Evolutionary conservation across 2,797 vertebrate genomes (phyloP), one percentile per base, ranked within the genome.

Genomic region (Telmatherina bonti): DNA sequence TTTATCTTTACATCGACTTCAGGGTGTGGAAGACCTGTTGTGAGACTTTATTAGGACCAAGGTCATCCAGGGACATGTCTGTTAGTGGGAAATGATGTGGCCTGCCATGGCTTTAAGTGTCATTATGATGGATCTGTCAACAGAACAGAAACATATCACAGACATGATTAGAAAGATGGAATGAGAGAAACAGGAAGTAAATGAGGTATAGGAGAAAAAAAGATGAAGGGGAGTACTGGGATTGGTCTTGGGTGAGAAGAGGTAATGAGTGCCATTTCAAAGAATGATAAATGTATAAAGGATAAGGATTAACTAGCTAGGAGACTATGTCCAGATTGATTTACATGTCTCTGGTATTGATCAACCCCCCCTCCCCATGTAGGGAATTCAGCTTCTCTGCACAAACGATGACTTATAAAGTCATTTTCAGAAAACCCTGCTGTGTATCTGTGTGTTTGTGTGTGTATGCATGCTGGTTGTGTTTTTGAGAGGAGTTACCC

Each of bases 311-410:
- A 70, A 68, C 10, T 20, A 82, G 82, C 83, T 76, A 78, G 82
- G 85, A 74, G 78, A 89, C 78, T 74, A 64, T 89, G 85, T 91
- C 81, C 78, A 62, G 61, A 94, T 94, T 81, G 81, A 93, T 93
- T 84, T 79, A 92, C 88, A 91, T 91, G 92, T 89, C 86, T 90
- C 70, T 89, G 84, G 70, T 85, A 93, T 94, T 88, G 91, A 93
- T 91, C 86, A 87, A 51, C 78, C 84, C 78, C 30, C 30, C 30
- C 7, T 88, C 84, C 84, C 79, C 24, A 65, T 83, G 86, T 79
- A 31, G 82, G 78, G 85, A 88, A 73, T 90, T 90, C 81, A 82
- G 79, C 86, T 79, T 85, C 70, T 86, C 63, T 75, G 60, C 65
- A 79, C 83, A 89, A 79, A 88, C 83, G 79, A 91, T 90, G 88